A percentile compares a stretch with the other conserved stretches of the same genome.
Evolutionary conservation across 2,888 invertebrate genomes (phyloP).

Genomic region (Cephus runcator): DNA sequence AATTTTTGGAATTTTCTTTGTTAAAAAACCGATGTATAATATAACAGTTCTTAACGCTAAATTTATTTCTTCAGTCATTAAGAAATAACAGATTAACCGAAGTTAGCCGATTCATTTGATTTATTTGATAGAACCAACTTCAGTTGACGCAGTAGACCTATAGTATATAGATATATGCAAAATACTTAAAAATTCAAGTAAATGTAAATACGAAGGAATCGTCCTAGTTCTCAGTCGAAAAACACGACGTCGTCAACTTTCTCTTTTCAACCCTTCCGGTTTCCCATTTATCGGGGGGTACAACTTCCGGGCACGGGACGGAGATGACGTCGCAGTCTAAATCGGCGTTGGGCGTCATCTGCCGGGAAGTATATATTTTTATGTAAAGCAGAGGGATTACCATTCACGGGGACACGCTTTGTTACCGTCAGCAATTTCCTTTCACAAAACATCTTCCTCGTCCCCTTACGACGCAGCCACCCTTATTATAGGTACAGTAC

Average conservation of each 20-base stretch:
- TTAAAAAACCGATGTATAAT: no score
- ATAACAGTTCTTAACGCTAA: no score
- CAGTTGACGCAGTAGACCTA: not conserved
- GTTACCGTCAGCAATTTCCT: conserved; percentile 2
- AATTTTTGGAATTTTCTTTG: no score
- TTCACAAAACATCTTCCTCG: not conserved
- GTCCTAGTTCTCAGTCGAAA: not conserved
- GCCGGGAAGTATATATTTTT: not conserved
- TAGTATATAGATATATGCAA: not conserved
- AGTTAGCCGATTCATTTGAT: not conserved
- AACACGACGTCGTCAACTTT: not conserved
- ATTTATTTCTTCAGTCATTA: no score
- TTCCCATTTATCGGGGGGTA: not conserved
- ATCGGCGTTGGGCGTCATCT: not conserved
- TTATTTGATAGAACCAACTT: not conserved
- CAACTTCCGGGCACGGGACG: not conserved
- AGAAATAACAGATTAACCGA: no score
- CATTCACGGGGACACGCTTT: not conserved
- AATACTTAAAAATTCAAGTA: not conserved
- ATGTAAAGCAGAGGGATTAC: conserved; percentile 1
- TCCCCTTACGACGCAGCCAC: not conserved
- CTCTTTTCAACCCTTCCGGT: not conserved
- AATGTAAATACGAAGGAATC: not conserved
- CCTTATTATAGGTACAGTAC: not conserved
- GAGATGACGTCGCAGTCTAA: not conserved